A percentile compares a stretch with the other conserved stretches of the same genome.
Conservation (phyloP, 2,113 vertebrate genomes). For the Daubentonia madagascariensis region DNA sequence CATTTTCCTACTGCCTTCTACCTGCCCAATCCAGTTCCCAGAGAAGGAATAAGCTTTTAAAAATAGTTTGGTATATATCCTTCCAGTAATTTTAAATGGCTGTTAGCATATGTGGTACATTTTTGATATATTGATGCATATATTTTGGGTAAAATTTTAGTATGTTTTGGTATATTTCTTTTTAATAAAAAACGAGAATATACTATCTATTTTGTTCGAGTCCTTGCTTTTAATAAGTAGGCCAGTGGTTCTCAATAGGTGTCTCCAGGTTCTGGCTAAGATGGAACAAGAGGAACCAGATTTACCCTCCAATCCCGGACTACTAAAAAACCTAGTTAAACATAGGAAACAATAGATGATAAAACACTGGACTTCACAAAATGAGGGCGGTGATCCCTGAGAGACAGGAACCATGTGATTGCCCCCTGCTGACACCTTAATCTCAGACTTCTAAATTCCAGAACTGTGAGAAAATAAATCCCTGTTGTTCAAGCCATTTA, state of each 20-base stretch:
- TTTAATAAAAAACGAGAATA: not conserved
- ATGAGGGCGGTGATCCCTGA: too few relatives aligned
- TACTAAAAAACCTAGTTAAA: too few relatives aligned
- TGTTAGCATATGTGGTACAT: not conserved
- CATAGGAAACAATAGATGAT: too few relatives aligned
- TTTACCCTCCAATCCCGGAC: too few relatives aligned
- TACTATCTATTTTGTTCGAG: not conserved
- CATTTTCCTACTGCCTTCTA: not conserved
- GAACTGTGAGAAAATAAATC: not conserved
- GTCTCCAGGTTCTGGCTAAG: too few relatives aligned
- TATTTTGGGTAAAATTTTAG: conserved; percentile 10
- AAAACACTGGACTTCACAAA: too few relatives aligned
- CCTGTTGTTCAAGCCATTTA: not conserved
- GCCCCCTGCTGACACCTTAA: not conserved
- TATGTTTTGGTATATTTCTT: not conserved
- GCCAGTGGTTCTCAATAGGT: too few relatives aligned
- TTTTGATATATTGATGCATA: not conserved
- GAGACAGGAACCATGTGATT: too few relatives aligned
- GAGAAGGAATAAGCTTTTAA: not conserved
- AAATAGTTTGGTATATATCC: not conserved
- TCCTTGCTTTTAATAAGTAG: not conserved
- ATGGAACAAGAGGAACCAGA: too few relatives aligned
- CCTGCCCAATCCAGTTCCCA: not conserved
- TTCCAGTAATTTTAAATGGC: not conserved
- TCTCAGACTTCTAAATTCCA: not conserved